Percentiles rank a stretch among this genome's conserved stretches.
These are phyloP conservation scores for Empidonax alnorum DNA, from an alignment of 2,113 vertebrate species.

Conservation along the genomic window DNA sequence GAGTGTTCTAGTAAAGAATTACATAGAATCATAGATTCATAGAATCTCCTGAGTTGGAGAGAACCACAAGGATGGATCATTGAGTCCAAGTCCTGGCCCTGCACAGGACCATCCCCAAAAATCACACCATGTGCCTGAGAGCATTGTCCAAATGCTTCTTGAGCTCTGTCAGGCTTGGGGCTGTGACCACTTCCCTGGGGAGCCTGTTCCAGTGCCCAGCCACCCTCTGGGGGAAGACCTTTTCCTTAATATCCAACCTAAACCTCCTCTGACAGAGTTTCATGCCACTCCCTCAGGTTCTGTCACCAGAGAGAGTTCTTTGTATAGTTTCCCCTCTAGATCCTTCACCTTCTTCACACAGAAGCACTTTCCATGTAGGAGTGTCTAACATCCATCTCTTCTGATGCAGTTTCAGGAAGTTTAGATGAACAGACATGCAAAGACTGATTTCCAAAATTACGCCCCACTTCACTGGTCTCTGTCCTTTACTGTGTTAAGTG, in stretches of 20 bases:
- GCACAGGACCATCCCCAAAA: background rate
- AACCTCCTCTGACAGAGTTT: background rate
- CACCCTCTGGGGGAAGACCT: background rate
- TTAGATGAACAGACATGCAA: background rate
- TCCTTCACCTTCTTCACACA: background rate
- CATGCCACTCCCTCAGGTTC: background rate
- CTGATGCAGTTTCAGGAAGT: background rate
- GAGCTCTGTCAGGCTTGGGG: background rate
- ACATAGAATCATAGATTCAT: accelerated
- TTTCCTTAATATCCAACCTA: background rate
- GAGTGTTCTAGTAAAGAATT: background rate
- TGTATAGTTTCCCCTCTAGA: background rate
- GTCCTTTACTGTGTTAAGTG: accelerated
- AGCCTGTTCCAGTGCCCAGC: accelerated
- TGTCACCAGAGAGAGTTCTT: background rate
- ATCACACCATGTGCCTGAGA: background rate
- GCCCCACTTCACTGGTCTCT: background rate
- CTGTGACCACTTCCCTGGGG: background rate
- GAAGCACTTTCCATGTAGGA: background rate
- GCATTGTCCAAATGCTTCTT: background rate
- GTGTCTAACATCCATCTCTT: background rate
- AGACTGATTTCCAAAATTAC: background rate
- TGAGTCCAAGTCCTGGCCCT: background rate
- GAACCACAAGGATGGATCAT: background rate
- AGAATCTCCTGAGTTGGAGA: background rate